phyloP scores from a whole-genome alignment of 2,797 vertebrate genomes.

The Cyprinodon diabolis region DNA sequence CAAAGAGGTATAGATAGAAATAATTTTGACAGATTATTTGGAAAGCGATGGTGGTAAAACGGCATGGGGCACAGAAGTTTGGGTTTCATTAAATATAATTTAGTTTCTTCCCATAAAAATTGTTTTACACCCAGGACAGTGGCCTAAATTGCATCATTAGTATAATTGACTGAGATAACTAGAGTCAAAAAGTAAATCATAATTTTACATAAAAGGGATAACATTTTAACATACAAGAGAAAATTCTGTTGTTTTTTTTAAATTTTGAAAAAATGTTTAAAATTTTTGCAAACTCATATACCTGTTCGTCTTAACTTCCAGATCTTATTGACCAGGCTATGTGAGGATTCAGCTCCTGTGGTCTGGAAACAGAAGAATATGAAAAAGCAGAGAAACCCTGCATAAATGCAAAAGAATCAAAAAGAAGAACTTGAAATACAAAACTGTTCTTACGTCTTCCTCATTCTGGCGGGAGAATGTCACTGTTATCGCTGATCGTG shows the following conservation, averaged over 20 bases:
- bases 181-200: too few relatives aligned
- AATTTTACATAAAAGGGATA: too few relatives aligned
- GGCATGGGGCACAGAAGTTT: too few relatives aligned
- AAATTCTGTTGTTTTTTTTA: background rate
- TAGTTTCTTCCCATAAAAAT: too few relatives aligned
- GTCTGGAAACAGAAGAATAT: conserved; percentile 7
- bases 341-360: background rate
- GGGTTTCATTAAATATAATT: too few relatives aligned
- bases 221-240: background rate
- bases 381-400: background rate
- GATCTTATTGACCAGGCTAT: background rate
- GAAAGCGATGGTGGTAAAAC: too few relatives aligned
- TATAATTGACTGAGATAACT: too few relatives aligned
- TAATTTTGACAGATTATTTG: background rate
- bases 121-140: too few relatives aligned
- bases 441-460: conserved; percentile 55
- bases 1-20: background rate
- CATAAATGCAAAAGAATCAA: background rate
- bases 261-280: background rate
- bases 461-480: background rate
- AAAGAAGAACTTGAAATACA: background rate
- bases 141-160: too few relatives aligned
- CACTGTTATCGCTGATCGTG: conserved; percentile 53
- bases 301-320: background rate
- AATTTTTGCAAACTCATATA: background rate